Base-by-base conservation (phyloP, 1,140 invertebrate genomes). In the Megalonaias nervosa region DNA sequence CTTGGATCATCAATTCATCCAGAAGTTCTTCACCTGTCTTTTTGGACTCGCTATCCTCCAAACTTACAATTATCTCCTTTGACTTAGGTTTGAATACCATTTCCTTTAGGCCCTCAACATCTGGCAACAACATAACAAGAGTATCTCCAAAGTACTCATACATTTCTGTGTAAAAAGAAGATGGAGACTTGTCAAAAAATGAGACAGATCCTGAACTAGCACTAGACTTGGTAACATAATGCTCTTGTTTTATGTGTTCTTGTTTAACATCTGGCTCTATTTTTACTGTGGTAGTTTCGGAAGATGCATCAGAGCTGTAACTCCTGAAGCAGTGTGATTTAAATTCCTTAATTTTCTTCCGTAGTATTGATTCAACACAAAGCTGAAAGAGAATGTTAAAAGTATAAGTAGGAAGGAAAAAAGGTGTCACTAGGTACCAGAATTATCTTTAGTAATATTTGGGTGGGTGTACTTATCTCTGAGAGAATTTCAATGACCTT, bases 61-160 rank as follows among this genome's bases (percentile, higher is more conserved):
- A 82, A 56, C 71, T 84, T 4, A 87, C 68, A 31, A 72, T 74
- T 58, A 81, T 71, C n/a, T 83, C 79, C 31, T 65, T 79, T 55
- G 80, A 78, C n/a, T 80, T 68, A 67, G 71, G 74, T 58, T 74
- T 73, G 62, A 82, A 86, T 60, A 87, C 81, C 48, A 72, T 71
- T 26, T 68, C 67, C 65, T 81, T 83, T 31, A 85, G 48, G 62
- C 80, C 74, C n/a, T 73, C 71, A 16, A 83, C 75, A 71, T 77
- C 59, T 38, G 87, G 86, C 9, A 90, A 71, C 48, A 79, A 78
- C 19, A 82, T 74, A 11, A 85, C 72, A 48, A 91, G 74, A 72
- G 82, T 81, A 70, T 90, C 90, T 58, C 90, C 90, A 86, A 90
- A 90, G 79, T 85, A 87, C 61, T 87, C 85, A 59, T 83, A 85